Base-by-base conservation (phyloP, 2,797 vertebrate species). In the Sebastes variabilis region DNA sequence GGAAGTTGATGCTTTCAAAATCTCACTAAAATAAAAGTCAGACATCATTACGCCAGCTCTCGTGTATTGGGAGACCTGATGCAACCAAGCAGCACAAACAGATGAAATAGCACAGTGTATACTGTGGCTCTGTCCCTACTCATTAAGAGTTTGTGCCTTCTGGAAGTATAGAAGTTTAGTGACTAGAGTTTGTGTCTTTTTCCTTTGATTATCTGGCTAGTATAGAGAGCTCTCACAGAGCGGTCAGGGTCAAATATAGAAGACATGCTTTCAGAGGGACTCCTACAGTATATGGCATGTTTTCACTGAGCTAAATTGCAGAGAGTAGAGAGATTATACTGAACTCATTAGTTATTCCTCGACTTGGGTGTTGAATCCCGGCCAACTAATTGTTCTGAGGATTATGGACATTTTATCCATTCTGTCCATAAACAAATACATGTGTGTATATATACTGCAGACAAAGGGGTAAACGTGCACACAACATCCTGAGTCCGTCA, bases 91-190 rank as follows among this genome's bases (percentile, higher is more conserved):
- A 77, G 56, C 27, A 80, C 58, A 75, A 75, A 86, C 65, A 78
- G 34, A 91, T 71, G 72, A 75, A 83, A 78, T 4, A 36, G 36
- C 29, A 61, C 29, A 62, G 62, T 36, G 24, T 62, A n/a, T 36
- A 68, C 20, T 72, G 56, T 30, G 58, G 29, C 65, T 73, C 25
- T 69, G 65, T 76, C 38, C 54, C 70, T 62, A 61, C 77, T 86
- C 83, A 89, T 90, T 90, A 82, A 38, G 74, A 76, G 68, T 83
- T 83, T 86, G 65, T 89, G 66, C 59, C 70, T 77, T 75, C 67
- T 88, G 61, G 49, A 52, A 52, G 80, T 84, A 49, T 18, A 72
- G 59, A 77, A 59, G 66, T 89, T 87, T 72, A 87, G 56, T 46
- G 75, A 70, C 72, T 73, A 4, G n/a, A 85, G 72, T 75, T 83